Percentiles rank a stretch among this genome's conserved stretches.
Evolutionary conservation across 2,113 vertebrate species (phyloP).

Genomic region (Gallinago paraguaiae): DNA sequence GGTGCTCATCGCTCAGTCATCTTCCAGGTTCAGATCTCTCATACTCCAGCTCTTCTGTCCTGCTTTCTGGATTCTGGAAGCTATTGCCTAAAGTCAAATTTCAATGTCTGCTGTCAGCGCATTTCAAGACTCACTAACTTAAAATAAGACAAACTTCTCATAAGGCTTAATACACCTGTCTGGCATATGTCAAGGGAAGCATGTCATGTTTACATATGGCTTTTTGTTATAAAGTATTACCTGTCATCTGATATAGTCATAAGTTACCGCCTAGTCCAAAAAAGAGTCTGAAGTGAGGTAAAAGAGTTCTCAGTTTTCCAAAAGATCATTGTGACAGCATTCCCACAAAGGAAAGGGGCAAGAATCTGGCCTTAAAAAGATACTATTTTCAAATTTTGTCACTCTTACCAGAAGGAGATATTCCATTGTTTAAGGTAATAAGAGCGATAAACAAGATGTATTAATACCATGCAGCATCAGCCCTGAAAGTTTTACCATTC

Average conservation of each 20-base stretch:
- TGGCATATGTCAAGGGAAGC: not conserved
- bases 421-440: not conserved
- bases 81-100: not conserved
- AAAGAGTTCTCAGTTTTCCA: not conserved
- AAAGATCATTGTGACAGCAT: not conserved
- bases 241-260: not conserved
- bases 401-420: not conserved
- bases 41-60: not conserved
- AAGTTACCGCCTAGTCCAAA: not conserved
- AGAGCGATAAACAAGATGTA: not conserved
- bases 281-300: not conserved
- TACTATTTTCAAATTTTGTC: not conserved
- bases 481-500: not conserved
- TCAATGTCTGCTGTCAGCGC: not conserved
- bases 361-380: not conserved
- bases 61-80: not conserved
- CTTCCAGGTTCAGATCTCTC: not conserved
- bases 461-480: not conserved
- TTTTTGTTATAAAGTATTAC: slow-evolving; percentile 5
- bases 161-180: not conserved
- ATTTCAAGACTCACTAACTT: not conserved
- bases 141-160: not conserved
- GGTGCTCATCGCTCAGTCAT: not conserved
- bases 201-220: not conserved
- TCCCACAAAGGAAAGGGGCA: not conserved